These are phyloP conservation scores for Papilio polytes DNA, from an alignment of 1,140 invertebrate species.

Conservation along the genomic window DNA sequence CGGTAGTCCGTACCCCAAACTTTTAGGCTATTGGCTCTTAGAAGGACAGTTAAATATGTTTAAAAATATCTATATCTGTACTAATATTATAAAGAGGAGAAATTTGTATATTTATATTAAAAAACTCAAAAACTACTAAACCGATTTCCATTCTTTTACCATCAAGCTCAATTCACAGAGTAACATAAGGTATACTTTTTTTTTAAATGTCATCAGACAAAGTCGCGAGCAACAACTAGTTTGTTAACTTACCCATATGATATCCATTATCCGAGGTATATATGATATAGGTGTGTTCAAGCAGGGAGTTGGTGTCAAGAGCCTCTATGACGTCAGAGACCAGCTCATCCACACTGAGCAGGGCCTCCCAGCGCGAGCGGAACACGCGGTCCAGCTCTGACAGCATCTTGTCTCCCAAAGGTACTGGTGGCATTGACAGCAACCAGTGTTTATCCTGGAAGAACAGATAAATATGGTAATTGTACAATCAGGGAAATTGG, in stretches of 20 bases:
- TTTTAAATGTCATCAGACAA: not conserved
- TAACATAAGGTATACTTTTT: not conserved
- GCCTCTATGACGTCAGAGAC: conserved; percentile 86
- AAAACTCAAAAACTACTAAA: too few relatives aligned
- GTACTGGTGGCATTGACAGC: conserved; percentile 86
- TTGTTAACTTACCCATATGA: conserved; percentile 88
- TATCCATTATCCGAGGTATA: conserved; percentile 96
- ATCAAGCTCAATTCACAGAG: too few relatives aligned
- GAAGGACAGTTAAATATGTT: too few relatives aligned
- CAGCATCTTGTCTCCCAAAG: conserved; percentile 85
- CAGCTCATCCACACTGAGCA: conserved; percentile 94
- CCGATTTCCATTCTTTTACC: too few relatives aligned
- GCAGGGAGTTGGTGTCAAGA: conserved; percentile 82
- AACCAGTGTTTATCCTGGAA: conserved; percentile 93
- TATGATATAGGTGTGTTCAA: conserved; percentile 92
- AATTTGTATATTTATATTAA: too few relatives aligned
- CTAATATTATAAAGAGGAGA: too few relatives aligned
- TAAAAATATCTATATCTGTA: too few relatives aligned
- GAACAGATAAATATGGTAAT: too few relatives aligned
- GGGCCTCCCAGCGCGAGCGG: conserved; percentile 89
- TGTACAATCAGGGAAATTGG: too few relatives aligned
- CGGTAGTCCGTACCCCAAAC: too few relatives aligned
- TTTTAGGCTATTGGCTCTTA: too few relatives aligned
- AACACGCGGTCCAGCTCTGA: conserved; percentile 88
- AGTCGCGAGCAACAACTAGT: not conserved